Evolutionary conservation across 2,888 invertebrate species (phyloP).

Genomic region (Ormyrus nitidulus): DNA sequence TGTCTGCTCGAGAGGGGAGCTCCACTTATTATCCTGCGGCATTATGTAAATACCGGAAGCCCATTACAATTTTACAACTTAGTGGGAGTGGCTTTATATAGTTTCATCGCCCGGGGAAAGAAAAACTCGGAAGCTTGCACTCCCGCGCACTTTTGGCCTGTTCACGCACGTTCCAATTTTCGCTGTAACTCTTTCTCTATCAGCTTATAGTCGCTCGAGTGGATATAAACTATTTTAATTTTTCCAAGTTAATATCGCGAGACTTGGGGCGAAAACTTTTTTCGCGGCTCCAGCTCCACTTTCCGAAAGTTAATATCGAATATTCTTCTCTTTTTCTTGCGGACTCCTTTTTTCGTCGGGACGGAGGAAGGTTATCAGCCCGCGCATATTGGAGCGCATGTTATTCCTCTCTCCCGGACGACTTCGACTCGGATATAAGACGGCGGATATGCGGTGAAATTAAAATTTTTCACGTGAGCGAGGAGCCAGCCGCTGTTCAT

Average conservation of each 20-base stretch:
- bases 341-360: conserved; percentile 7
- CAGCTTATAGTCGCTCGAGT: conserved; percentile 35
- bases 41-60: conserved; percentile 74
- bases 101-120: conserved; percentile 67
- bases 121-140: conserved; percentile 1
- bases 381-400: background rate
- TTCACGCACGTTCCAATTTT: background rate
- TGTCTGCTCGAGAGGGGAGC: conserved; percentile 58
- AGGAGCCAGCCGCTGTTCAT: background rate
- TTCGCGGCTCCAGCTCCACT: conserved; percentile 30
- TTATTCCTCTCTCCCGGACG: conserved; percentile 13
- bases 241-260: conserved; percentile 48
- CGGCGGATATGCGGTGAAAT: conserved; percentile 19
- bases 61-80: conserved; percentile 74
- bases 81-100: conserved; percentile 71
- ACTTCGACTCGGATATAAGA: background rate
- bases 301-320: conserved; percentile 52
- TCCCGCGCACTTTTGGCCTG: conserved; percentile 1
- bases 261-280: conserved; percentile 33
- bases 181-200: background rate
- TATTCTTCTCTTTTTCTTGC: conserved; percentile 38
- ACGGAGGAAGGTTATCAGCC: conserved; percentile 30
- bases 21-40: conserved; percentile 71
- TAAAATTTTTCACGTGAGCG: conserved; percentile 38
- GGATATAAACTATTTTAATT: conserved; percentile 54